Base-by-base conservation (phyloP, 2,113 vertebrate genomes). In the Ageneiosus marmoratus region DNA sequence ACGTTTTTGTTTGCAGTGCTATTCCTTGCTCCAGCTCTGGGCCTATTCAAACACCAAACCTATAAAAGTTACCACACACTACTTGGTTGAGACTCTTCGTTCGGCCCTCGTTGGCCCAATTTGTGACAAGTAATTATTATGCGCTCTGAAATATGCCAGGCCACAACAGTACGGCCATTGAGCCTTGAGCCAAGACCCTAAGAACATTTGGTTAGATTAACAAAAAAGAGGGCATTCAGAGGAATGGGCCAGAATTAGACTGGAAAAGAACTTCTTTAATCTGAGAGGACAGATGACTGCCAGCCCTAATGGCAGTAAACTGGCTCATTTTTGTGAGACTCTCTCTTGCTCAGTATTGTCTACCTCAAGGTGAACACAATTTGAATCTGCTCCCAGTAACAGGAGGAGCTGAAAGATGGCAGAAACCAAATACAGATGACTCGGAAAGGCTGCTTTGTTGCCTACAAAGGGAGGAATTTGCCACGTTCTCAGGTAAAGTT, bases 1-100 rank as follows among this genome's bases (percentile, higher is more conserved):
- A 83, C 62, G 24, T 76, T 82, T 86, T 89, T 87, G 80, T 92
- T 91, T 90, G 90, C 88, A 80, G 85, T 89, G 84, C 79, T 79
- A 86, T 77, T 86, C 83, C 74, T 83, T 85, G 78, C 86, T 85
- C 56, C 50, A 80, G 73, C 86, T 51, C 29, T 22, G 83, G 84
- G 85, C 82, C 87, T 90, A 84, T 90, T 89, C 86, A 93, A 92
- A 92, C 88, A 91, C 69, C 27, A 37, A 0, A 84, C 77, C 78
- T 90, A 89, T 90, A 90, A 83, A 82, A 81, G 72, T 55, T 69
- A 75, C 67, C 41, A 83, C 65, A 63, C 85, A 46, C 77, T 88
- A 77, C 80, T 83, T 79, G 82, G 80, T 41, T 88, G 48, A 84
- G 82, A 88, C 53, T 84, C 72, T 82, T 85, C 74, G 32, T 75